Evolutionary conservation across 2,113 vertebrate genomes (phyloP).

Genomic region (Paramormyrops kingsleyae): DNA sequence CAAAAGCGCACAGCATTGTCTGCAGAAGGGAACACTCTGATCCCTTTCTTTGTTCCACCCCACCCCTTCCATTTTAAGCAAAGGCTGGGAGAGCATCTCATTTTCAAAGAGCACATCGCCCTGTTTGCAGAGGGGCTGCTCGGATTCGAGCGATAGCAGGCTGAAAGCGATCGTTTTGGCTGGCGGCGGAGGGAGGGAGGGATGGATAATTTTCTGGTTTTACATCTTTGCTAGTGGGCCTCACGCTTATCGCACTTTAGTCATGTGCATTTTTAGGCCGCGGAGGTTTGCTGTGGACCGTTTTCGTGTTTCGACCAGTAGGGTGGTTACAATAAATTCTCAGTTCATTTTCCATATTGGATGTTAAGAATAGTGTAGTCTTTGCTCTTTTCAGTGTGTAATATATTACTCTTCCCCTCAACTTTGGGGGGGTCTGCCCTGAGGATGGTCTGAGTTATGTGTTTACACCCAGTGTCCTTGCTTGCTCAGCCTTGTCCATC

Average conservation of each 20-base stretch:
- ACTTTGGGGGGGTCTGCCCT: not conserved
- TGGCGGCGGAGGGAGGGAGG: too few species aligned
- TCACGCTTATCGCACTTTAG: not conserved
- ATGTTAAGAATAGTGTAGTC: not conserved
- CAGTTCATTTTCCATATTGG: not conserved
- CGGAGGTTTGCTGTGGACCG: not conserved
- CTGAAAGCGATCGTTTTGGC: not conserved
- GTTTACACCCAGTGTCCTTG: not conserved
- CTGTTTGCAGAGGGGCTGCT: not conserved
- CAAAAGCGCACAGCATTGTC: conserved; percentile 21
- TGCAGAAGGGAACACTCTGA: conserved; percentile 25
- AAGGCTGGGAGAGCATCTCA: not conserved
- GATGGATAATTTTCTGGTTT: not conserved
- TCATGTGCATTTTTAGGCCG: not conserved
- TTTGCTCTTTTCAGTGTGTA: not conserved
- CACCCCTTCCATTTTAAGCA: not conserved
- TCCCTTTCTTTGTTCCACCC: not conserved
- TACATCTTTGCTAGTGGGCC: not conserved
- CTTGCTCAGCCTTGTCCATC: not conserved
- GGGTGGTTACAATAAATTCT: not conserved
- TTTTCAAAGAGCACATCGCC: not conserved
- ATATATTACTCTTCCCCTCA: not conserved
- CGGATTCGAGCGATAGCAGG: too few species aligned
- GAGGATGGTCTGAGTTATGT: not conserved
- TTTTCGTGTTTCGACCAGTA: not conserved